phyloP scores from a whole-genome alignment of 2,113 vertebrate genomes.

The Plectropomus leopardus region DNA sequence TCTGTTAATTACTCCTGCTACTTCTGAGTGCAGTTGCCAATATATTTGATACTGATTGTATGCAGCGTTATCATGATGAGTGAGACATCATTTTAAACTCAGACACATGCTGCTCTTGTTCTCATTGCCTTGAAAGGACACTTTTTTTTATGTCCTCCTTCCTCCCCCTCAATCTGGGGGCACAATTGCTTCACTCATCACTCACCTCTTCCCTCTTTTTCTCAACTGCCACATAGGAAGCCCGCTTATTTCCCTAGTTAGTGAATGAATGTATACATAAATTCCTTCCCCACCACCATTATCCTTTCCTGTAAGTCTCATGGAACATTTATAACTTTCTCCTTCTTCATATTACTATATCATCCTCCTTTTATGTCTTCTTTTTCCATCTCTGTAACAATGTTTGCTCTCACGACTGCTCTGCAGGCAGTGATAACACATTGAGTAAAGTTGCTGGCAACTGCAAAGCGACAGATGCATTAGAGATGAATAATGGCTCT shows the following conservation, averaged over 20 bases:
- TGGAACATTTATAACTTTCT: neutral
- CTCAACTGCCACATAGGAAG: constrained; percentile 29
- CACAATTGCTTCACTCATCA: constrained; percentile 30
- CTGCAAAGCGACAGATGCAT: neutral
- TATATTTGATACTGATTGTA: neutral
- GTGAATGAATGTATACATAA: constrained; percentile 5
- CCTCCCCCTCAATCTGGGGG: neutral
- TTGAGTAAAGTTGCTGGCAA: constrained; percentile 45
- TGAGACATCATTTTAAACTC: constrained; percentile 35
- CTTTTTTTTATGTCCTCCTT: constrained; percentile 9
- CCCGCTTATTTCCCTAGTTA: constrained; percentile 10
- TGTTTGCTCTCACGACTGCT: neutral
- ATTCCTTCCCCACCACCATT: neutral
- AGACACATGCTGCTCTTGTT: constrained; percentile 44
- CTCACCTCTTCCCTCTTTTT: constrained; percentile 38
- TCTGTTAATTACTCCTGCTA: constrained; percentile 44
- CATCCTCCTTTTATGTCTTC: neutral
- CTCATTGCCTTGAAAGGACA: constrained; percentile 17
- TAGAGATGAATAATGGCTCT: constrained; percentile 13
- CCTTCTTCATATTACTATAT: neutral
- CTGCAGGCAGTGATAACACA: constrained; percentile 5
- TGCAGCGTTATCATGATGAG: constrained; percentile 26
- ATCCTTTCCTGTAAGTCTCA: neutral
- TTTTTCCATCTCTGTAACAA: neutral
- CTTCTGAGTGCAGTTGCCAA: constrained; percentile 2